A percentile compares a stretch with the other conserved stretches of the same genome.
These are phyloP conservation scores for Pseudotriccus pelzelni DNA, from an alignment of 2,797 vertebrate genomes.

Conservation along the genomic window DNA sequence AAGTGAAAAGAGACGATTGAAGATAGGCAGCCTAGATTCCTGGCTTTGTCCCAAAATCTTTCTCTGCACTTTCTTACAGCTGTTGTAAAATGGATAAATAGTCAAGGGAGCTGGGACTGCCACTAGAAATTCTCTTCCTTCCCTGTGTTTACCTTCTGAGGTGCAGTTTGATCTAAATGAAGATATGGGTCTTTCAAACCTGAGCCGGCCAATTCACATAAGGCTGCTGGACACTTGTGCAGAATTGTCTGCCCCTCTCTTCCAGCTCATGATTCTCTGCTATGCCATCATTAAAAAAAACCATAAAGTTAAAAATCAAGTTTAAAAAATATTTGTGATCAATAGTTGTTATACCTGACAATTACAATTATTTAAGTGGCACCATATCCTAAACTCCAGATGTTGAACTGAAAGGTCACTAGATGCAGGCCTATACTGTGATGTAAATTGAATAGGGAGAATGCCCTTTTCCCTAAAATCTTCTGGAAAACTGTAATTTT, in stretches of 20 bases:
- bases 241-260: background rate
- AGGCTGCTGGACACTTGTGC: rapidly evolving
- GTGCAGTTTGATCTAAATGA: background rate
- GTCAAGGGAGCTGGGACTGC: background rate
- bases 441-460: background rate
- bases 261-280: background rate
- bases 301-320: background rate
- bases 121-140: background rate
- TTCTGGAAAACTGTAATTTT: background rate
- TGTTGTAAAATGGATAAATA: background rate
- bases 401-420: background rate
- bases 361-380: background rate
- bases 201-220: background rate
- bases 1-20: background rate
- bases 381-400: background rate
- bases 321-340: background rate
- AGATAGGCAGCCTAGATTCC: background rate
- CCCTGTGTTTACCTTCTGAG: background rate
- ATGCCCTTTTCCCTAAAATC: background rate
- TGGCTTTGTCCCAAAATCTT: background rate
- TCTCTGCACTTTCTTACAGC: background rate
- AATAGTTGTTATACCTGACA: background rate
- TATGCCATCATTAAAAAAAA: background rate
- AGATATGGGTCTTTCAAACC: background rate
- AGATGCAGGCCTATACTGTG: background rate